Percentiles rank a stretch among this genome's conserved stretches.
phyloP scores from a whole-genome alignment of 1,140 invertebrate genomes.

The Pachypsylla venusta region DNA sequence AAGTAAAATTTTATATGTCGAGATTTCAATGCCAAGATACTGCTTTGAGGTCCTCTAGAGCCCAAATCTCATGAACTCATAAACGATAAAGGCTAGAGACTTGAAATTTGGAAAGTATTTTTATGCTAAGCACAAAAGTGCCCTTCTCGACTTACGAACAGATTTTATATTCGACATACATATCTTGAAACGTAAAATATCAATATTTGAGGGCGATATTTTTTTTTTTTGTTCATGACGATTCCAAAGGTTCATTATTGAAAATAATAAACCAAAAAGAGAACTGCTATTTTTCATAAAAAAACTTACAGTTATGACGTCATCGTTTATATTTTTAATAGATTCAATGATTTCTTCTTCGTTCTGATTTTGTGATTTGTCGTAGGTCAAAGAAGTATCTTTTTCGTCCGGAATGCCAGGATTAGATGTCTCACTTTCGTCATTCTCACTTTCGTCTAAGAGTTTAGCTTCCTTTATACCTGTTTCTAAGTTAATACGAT shows the following conservation, averaged over 20 bases:
- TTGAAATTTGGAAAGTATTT: no score
- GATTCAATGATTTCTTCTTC: not conserved
- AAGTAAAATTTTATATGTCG: no score
- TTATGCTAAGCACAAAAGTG: no score
- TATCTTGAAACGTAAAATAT: not conserved
- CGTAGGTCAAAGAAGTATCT: constrained; percentile 6
- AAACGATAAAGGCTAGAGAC: no score
- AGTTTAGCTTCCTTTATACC: constrained; percentile 58
- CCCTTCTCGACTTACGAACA: no score
- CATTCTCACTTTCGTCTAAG: constrained; percentile 36
- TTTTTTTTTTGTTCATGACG: not conserved
- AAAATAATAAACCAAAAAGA: not conserved
- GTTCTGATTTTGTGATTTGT: not conserved
- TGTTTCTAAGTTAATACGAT: constrained; percentile 55
- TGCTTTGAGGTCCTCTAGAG: no score
- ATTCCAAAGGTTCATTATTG: not conserved
- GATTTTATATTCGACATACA: not conserved
- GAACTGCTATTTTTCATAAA: not conserved
- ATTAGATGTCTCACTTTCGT: constrained; percentile 24
- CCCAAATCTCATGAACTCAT: no score
- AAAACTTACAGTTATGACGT: not conserved
- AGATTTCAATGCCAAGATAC: no score
- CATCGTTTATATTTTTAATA: constrained; percentile 5
- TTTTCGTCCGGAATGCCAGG: constrained; percentile 3
- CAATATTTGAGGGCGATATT: not conserved